phyloP scores from a whole-genome alignment of 2,113 vertebrate species.

The Ictalurus furcatus region DNA sequence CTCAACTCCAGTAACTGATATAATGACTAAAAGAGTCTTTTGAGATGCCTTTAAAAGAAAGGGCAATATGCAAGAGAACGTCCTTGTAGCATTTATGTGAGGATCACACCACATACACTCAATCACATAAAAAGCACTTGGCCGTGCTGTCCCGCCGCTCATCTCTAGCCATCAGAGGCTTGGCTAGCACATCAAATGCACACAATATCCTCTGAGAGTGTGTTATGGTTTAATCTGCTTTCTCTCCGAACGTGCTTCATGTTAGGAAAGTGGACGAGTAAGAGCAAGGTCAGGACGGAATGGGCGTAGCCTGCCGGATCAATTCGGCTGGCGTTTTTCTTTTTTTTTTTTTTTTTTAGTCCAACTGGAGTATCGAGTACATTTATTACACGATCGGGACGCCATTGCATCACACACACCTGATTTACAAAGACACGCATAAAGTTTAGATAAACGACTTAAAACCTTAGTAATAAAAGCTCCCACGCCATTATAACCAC shows the following conservation, averaged over 20 bases:
- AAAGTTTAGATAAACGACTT: not conserved
- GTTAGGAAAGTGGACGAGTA: not conserved
- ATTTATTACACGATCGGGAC: not conserved
- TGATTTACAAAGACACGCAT: not conserved
- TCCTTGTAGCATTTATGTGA: not conserved
- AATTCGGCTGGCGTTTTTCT: not conserved
- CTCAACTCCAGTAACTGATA: not conserved
- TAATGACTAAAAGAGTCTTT: not conserved
- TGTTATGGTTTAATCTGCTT: not conserved
- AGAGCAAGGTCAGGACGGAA: not conserved
- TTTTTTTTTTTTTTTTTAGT: not conserved
- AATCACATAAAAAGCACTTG: constrained; percentile 4
- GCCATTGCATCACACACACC: not conserved
- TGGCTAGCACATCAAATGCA: not conserved
- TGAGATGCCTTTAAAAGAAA: not conserved
- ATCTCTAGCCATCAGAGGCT: not conserved
- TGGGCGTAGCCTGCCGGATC: not conserved
- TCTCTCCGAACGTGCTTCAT: not conserved
- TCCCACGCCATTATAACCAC: not conserved
- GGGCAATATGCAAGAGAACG: not conserved
- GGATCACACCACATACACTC: not conserved
- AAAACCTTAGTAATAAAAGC: not conserved
- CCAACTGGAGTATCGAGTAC: not conserved
- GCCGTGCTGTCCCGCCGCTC: not conserved
- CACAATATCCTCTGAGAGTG: not conserved